Percentiles rank a stretch among this genome's conserved stretches.
Evolutionary conservation across 2,888 invertebrate genomes (phyloP).

Genomic region (Isoperla grammatica): DNA sequence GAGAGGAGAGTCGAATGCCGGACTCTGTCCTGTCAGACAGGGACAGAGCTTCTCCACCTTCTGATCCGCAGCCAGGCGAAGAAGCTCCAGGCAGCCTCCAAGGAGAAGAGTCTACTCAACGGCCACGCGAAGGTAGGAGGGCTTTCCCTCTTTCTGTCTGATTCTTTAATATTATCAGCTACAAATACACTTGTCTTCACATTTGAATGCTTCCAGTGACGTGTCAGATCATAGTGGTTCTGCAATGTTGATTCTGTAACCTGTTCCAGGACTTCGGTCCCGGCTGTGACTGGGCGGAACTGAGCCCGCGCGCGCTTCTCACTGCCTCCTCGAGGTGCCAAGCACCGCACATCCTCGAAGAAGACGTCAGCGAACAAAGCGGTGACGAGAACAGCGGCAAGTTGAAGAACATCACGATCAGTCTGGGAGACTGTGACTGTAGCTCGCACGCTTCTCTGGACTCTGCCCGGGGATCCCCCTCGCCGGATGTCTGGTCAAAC

Average conservation of each 20-base stretch:
- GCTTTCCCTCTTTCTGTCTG: too few relatives aligned
- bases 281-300: slow-evolving; percentile 33
- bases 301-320: slow-evolving; percentile 33
- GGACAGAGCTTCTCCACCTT: slow-evolving; percentile 41
- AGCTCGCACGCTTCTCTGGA: neutral
- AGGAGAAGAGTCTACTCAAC: neutral
- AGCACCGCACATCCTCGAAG: slow-evolving; percentile 30
- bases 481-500: slow-evolving; percentile 8
- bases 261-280: slow-evolving; percentile 8
- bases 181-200: too few relatives aligned
- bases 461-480: neutral
- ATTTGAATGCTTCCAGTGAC: too few relatives aligned
- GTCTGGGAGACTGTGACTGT: slow-evolving; percentile 31
- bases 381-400: slow-evolving; percentile 42
- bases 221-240: too few relatives aligned
- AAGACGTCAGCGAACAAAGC: slow-evolving; percentile 33
- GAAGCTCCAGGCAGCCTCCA: slow-evolving; percentile 9
- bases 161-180: neutral
- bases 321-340: slow-evolving; percentile 18
- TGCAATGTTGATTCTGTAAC: too few relatives aligned
- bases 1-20: slow-evolving; percentile 37
- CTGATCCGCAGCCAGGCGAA: slow-evolving; percentile 36
- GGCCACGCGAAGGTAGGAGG: too few relatives aligned
- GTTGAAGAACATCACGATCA: slow-evolving; percentile 45
- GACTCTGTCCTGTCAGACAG: slow-evolving; percentile 45